Evolutionary conservation across 1,140 invertebrate species (phyloP), one percentile per base, ranked within the genome.

Genomic region (Neelides sp.): DNA sequence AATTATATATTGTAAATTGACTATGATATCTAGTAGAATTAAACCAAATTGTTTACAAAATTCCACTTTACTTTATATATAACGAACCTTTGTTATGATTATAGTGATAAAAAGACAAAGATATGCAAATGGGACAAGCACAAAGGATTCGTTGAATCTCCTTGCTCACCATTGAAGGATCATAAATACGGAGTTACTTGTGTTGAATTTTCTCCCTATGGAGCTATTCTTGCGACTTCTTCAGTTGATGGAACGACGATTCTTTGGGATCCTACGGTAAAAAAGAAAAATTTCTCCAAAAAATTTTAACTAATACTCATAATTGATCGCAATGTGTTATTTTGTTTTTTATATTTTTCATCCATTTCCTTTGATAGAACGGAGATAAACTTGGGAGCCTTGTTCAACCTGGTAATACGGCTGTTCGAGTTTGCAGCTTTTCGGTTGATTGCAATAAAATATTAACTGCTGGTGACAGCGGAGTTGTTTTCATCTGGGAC

Each of bases 231-330:
- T 15, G 80, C 78, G 1, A 75, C 78, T 4, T 72, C 77, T 20
- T 84, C 80, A 15, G 79, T 80, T 17, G 83, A 85, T 65, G 83
- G 83, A 3, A 78, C 72, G 42, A 75, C 78, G 4, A 70, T 81
- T 39, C 64, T 85, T 5, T 85, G 82, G 80, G 78, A 81, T 65
- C 64, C 62, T 19, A 64, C 66, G 52, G 68, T 69, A 53, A 51
- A 52, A 32, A 39, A n/a, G 4, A 13, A 17, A 36, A 24, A 20
- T 10, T 32, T 42, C 20, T 23, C 3, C 2, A 7, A 20, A 34
- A n/a, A 54, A 12, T 53, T 20, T 26, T 4, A 10, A 45, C 19
- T 24, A 4, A n/a, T 1, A 19, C 3, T 23, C 26, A 19, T 22
- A 24, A 24, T 28, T 24, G 20, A 36, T 30, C 3, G 8, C 10